Percentiles rank a stretch among this genome's conserved stretches.
phyloP scores from a whole-genome alignment of 1,140 invertebrate species.

The Galendromus occidentalis region DNA sequence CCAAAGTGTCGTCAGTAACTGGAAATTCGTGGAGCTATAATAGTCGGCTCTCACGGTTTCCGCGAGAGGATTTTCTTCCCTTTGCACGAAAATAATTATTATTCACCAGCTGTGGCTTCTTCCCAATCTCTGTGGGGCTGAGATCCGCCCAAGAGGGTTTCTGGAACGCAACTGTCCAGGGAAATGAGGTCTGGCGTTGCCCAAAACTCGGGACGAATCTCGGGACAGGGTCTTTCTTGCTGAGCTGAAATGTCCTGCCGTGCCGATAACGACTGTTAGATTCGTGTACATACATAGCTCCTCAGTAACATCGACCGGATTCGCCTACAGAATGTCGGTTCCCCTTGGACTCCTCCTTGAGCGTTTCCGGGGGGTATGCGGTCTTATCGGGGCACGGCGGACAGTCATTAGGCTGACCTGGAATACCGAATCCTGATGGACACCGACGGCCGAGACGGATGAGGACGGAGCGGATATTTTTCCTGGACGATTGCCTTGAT shows the following conservation, averaged over 20 bases:
- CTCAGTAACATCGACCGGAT: not conserved
- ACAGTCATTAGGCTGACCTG: not conserved
- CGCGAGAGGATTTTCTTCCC: not conserved
- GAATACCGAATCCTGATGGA: not conserved
- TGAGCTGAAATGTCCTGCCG: not conserved
- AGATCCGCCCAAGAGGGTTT: not conserved
- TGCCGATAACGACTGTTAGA: not conserved
- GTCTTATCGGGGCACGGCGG: too few species aligned
- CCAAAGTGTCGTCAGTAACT: not conserved
- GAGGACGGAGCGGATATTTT: not conserved
- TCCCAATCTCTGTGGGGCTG: not conserved
- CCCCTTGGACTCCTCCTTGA: not conserved
- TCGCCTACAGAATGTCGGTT: not conserved
- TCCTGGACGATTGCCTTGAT: not conserved
- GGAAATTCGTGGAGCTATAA: not conserved
- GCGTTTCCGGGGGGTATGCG: too few species aligned
- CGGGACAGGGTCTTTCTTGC: not conserved
- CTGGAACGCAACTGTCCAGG: not conserved
- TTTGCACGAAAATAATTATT: not conserved
- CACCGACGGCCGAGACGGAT: not conserved
- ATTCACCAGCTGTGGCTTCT: not conserved
- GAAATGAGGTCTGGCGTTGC: not conserved
- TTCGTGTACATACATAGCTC: not conserved
- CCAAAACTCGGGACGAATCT: slow-evolving; percentile 5
- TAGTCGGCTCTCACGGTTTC: not conserved